phyloP scores from a whole-genome alignment of 2,888 invertebrate species.

The Resseliella maxima region DNA sequence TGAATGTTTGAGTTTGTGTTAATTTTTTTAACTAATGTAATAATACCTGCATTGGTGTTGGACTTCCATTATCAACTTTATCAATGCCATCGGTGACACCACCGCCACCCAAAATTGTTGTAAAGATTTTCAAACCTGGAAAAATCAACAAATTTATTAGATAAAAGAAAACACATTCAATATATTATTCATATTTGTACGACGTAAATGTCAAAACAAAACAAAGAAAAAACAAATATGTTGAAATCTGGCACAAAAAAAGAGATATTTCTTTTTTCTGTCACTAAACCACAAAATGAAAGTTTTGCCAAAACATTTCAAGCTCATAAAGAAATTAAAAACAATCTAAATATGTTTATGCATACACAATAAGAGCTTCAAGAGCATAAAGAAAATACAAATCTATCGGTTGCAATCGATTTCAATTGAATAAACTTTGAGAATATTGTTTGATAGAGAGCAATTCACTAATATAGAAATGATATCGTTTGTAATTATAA shows the following conservation, averaged over 20 bases:
- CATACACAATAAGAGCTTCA: not conserved
- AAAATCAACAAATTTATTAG: not conserved
- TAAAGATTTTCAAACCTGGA: constrained; percentile 80
- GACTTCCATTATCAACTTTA: constrained; percentile 83
- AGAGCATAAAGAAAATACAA: not conserved
- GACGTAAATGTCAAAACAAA: not conserved
- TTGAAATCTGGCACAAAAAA: constrained; percentile 10
- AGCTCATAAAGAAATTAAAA: not conserved
- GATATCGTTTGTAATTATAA: not conserved
- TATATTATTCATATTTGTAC: no score
- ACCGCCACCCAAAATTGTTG: constrained; percentile 80
- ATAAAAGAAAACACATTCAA: not conserved
- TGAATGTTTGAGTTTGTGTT: not conserved
- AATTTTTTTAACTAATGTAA: not conserved
- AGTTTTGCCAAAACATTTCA: constrained; percentile 27
- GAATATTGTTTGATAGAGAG: not conserved
- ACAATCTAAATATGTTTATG: not conserved
- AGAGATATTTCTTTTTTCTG: not conserved
- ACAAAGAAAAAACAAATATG: not conserved
- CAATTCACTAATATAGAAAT: not conserved
- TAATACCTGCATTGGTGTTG: constrained; percentile 84
- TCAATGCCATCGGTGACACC: constrained; percentile 80
- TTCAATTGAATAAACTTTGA: constrained; percentile 19
- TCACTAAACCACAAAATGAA: not conserved
- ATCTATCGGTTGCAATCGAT: not conserved